phyloP scores from a whole-genome alignment of 53 echinoderm and acorn worm genomes.

The Echinometra lucunter region DNA sequence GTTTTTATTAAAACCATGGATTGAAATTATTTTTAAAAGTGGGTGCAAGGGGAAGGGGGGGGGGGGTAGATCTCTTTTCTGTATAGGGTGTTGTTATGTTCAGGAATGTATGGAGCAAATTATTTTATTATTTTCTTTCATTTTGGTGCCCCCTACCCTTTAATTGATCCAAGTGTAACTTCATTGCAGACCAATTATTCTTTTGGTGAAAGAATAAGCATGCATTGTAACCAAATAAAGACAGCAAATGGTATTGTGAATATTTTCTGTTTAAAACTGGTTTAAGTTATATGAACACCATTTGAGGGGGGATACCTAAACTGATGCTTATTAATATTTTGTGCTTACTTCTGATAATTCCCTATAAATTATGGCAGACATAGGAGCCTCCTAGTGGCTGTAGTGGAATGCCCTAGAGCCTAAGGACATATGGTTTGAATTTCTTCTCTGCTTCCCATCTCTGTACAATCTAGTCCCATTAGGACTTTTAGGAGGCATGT shows the following conservation, averaged over 20 bases:
- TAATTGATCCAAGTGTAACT: not conserved
- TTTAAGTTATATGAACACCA: too few relatives aligned
- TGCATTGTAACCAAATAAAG: too few relatives aligned
- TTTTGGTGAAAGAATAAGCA: too few relatives aligned
- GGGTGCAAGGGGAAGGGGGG: not conserved
- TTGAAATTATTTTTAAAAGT: too few relatives aligned
- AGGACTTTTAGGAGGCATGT: not conserved
- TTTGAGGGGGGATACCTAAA: not conserved
- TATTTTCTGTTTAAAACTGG: too few relatives aligned
- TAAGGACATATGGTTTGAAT: constrained; percentile 20
- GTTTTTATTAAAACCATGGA: too few relatives aligned
- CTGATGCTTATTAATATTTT: not conserved
- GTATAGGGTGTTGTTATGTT: not conserved
- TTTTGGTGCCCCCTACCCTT: not conserved
- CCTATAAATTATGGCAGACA: constrained; percentile 7
- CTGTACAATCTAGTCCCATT: not conserved
- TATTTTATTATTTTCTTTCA: not conserved
- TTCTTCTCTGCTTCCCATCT: not conserved
- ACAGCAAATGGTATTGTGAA: too few relatives aligned
- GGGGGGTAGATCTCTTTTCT: not conserved
- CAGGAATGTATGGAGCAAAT: not conserved
- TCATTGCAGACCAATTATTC: too few relatives aligned
- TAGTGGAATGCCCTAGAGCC: not conserved
- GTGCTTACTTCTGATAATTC: constrained; percentile 2
- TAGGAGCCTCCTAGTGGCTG: constrained; percentile 28